phyloP scores from a whole-genome alignment of 2,888 invertebrate species.

The Luffia ferchaultella region DNA sequence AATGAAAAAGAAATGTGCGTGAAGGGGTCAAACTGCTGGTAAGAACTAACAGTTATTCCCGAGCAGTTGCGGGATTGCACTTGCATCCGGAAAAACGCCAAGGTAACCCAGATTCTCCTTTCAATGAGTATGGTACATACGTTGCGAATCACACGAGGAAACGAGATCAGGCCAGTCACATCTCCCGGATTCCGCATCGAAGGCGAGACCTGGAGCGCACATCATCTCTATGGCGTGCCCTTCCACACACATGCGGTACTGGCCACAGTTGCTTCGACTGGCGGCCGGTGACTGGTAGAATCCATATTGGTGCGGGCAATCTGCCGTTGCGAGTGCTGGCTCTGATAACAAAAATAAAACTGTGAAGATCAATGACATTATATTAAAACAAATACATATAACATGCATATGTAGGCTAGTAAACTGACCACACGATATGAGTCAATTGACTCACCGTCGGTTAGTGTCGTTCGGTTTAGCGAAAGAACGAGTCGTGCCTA shows the following conservation, averaged over 20 bases:
- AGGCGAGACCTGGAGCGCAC: conserved; percentile 76
- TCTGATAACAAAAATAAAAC: conserved; percentile 46
- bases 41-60: no score
- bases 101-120: background rate
- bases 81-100: no score
- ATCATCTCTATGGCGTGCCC: conserved; percentile 68
- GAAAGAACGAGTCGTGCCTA: no score
- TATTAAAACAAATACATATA: no score
- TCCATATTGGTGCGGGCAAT: conserved; percentile 82
- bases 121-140: conserved; percentile 37
- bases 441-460: no score
- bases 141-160: conserved; percentile 72
- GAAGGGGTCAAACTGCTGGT: no score
- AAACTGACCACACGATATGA: no score
- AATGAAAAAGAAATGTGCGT: no score
- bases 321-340: conserved; percentile 70
- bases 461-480: no score
- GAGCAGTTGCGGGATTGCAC: no score
- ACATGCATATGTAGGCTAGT: no score
- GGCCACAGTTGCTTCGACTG: conserved; percentile 65
- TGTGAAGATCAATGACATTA: no score
- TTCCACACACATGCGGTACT: conserved; percentile 79
- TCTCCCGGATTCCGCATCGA: conserved; percentile 67
- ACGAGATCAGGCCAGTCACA: conserved; percentile 83
- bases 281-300: conserved; percentile 63